Evolutionary conservation across 2,797 vertebrate genomes (phyloP), one percentile per base, ranked within the genome.

Genomic region (Eutrigla gurnardus): DNA sequence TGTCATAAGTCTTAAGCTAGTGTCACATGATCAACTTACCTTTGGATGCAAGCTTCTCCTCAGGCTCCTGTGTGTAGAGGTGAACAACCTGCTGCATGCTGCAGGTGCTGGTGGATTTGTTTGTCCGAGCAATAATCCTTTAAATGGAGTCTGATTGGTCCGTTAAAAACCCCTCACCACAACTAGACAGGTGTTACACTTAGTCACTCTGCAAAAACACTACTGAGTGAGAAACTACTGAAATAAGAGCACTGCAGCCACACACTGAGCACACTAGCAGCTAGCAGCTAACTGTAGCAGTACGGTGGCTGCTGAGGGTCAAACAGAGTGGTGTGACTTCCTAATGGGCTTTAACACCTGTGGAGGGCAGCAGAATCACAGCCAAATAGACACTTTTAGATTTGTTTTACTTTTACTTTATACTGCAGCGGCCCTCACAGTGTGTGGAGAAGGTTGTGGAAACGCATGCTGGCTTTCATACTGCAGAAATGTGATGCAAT

Each of bases 221-320:
- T 35, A 53, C 11, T 11, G 5, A 54, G 10, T 11, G 3, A 65
- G 17, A 65, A 49, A 25, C 6, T 2, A 15, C 5, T 66, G 3
- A 47, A 8, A 55, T 6, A 11, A 55, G 33, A 73, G 37, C 25
- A 18, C 7, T 47, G 36, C 9, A 65, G n/a, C 37, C 37, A 52
- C 54, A 54, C 32, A 52, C 37, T 46, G 14, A 17, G 37, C 32
- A 58, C 57, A 53, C 18, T 3, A 6, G 33, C 40, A 64, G 53
- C 36, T 15, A 3, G 32, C 42, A 8, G 35, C 35, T 61, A 32
- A 17, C 61, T 43, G 42, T 25, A 35, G 1, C 5, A 25, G 55
- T 66, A 81, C 6, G 47, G 65, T 75, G 77, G 57, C 69, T 53
- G 17, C 6, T 45, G 33, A 78, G 60, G 74, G 40, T 62, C 70